phyloP scores from a whole-genome alignment of 2,113 vertebrate genomes.

The Phaethornis superciliosus region DNA sequence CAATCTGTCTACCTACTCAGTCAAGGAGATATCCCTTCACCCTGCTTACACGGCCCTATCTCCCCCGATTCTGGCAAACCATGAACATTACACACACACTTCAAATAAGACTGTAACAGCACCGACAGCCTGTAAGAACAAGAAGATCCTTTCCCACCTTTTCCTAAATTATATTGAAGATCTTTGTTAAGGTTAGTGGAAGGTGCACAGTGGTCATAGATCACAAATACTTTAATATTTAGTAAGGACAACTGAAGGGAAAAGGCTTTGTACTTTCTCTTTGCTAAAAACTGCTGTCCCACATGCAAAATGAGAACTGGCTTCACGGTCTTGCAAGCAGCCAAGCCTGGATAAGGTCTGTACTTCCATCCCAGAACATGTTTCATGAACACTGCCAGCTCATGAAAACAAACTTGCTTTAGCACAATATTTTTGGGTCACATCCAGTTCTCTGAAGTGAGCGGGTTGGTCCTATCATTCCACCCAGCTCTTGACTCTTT shows the following conservation, averaged over 20 bases:
- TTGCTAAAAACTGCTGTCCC: background rate
- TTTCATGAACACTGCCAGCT: background rate
- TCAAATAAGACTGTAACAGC: rapidly evolving
- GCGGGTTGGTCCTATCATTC: background rate
- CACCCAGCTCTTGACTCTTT: slow-evolving; percentile 5
- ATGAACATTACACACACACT: background rate
- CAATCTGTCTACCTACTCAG: background rate
- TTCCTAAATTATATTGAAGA: background rate
- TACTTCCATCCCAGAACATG: background rate
- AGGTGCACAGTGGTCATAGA: background rate
- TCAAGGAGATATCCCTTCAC: background rate
- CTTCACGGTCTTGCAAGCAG: background rate
- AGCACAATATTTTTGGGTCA: slow-evolving; percentile 30
- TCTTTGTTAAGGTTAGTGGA: background rate
- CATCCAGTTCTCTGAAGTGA: background rate
- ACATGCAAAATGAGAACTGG: background rate
- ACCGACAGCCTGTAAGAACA: background rate
- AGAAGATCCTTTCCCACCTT: background rate
- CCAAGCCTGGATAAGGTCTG: background rate
- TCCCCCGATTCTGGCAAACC: background rate
- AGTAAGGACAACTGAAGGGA: background rate
- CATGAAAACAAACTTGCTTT: background rate
- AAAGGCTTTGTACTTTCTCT: background rate
- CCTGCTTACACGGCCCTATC: background rate
- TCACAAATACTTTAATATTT: background rate